Evolutionary conservation across 2,113 vertebrate genomes (phyloP).

Genomic region (Phyllostomus hastatus): DNA sequence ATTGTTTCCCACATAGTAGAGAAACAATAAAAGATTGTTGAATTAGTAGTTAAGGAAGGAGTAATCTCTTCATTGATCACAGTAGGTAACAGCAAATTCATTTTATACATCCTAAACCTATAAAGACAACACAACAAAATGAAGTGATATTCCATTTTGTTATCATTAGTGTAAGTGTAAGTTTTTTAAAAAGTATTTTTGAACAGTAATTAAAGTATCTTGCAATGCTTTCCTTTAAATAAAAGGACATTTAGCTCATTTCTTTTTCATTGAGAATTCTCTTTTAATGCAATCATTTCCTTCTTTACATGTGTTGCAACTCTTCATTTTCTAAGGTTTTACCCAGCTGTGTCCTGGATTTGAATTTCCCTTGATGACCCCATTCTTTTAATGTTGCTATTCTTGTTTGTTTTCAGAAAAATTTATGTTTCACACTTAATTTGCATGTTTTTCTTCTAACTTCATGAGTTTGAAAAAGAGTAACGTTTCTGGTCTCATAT

Average conservation of each 20-base stretch:
- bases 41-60: background rate
- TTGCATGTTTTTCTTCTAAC: slow-evolving; percentile 63
- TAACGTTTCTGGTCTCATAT: slow-evolving; percentile 61
- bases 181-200: background rate
- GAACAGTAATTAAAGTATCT: slow-evolving; percentile 36
- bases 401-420: slow-evolving; percentile 69
- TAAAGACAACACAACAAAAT: background rate
- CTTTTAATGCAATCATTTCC: slow-evolving; percentile 33
- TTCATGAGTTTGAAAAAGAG: slow-evolving; percentile 55
- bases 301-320: background rate
- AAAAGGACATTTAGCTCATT: background rate
- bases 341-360: slow-evolving; percentile 54
- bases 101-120: background rate
- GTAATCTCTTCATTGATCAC: background rate
- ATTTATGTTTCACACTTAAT: slow-evolving; percentile 72
- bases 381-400: slow-evolving; percentile 53
- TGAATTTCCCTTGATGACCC: slow-evolving; percentile 57
- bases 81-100: background rate
- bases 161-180: background rate
- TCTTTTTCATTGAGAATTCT: slow-evolving; percentile 28
- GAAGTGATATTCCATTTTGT: background rate
- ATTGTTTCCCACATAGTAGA: background rate
- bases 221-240: background rate
- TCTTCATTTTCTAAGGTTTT: slow-evolving; percentile 41
- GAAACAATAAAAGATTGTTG: background rate